phyloP scores from a whole-genome alignment of 1,140 invertebrate species.

The Tyrophagus putrescentiae region DNA sequence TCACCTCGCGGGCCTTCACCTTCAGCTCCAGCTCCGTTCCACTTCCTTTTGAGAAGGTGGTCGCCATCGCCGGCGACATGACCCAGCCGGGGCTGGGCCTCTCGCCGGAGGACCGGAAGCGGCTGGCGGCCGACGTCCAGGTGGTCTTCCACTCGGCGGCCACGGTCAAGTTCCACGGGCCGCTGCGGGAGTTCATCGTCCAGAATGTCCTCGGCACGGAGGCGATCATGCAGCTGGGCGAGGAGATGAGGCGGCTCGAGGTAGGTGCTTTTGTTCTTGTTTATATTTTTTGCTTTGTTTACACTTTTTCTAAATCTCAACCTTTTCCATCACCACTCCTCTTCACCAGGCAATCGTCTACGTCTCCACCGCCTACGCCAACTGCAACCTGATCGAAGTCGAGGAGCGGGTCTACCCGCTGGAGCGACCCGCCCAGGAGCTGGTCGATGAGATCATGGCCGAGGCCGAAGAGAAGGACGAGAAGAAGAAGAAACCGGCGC shows the following conservation, averaged over 20 bases:
- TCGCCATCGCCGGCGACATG: constrained; percentile 77
- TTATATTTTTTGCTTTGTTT: not conserved
- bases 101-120: constrained; percentile 52
- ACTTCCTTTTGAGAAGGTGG: constrained; percentile 48
- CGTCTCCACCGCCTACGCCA: constrained; percentile 29
- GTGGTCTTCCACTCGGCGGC: constrained; percentile 95
- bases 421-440: constrained; percentile 20
- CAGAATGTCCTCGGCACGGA: constrained; percentile 81
- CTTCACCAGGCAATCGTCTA: constrained; percentile 28
- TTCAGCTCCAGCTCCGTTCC: not conserved
- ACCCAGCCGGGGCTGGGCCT: constrained; percentile 74
- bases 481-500: too few relatives aligned
- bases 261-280: too few relatives aligned
- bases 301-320: constrained; percentile 24
- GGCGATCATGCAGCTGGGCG: constrained; percentile 44
- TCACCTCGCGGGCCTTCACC: constrained; percentile 22
- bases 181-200: constrained; percentile 58
- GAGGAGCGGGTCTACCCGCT: constrained; percentile 52
- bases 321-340: too few relatives aligned
- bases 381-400: constrained; percentile 42
- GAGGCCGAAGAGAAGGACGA: not conserved
- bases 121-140: constrained; percentile 55
- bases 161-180: constrained; percentile 96
- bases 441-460: constrained; percentile 22
- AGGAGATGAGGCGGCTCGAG: constrained; percentile 24